Percentiles rank a stretch among this genome's conserved stretches.
Evolutionary conservation across 2,113 vertebrate species (phyloP).

Genomic region (Pan troglodytes): NHGRI_mPanTro3-v2.1_pri NC_072398.2:143216001-143216500

Average conservation of each 20-base stretch:
- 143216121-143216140: constrained; percentile 52
- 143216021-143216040: constrained; percentile 82
- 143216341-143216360: not conserved
- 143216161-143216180: constrained; percentile 53
- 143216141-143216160: constrained; percentile 48
- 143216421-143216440: not conserved
- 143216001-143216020: constrained; percentile 79
- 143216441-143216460: not conserved
- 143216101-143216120: constrained; percentile 70
- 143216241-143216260: not conserved
- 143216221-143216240: constrained; percentile 26
- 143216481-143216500: not conserved
- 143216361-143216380: constrained; percentile 13
- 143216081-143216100: constrained; percentile 76
- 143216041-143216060: constrained; percentile 78
- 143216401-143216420: not conserved
- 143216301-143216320: not conserved
- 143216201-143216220: constrained; percentile 26
- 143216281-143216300: not conserved
- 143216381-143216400: not conserved
- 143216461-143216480: not conserved
- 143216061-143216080: constrained; percentile 73
- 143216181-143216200: not conserved
- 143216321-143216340: not conserved
- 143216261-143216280: not conserved